These are phyloP conservation scores for Rhinichthys klamathensis DNA, from an alignment of 2,113 vertebrate genomes.

Conservation along the genomic window DNA sequence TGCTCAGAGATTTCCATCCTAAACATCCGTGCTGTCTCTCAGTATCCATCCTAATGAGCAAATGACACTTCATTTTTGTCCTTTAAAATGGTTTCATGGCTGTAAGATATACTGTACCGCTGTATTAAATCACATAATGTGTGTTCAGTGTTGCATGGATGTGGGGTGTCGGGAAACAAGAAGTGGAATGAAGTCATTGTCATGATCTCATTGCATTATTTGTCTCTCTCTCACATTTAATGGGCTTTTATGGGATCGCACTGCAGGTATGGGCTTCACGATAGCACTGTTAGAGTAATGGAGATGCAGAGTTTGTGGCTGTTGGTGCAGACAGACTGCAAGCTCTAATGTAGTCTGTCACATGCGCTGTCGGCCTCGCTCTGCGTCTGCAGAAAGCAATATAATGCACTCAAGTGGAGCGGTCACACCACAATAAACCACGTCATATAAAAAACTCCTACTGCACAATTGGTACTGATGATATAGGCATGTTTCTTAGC, in stretches of 20 bases:
- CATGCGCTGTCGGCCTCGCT: conserved; percentile 46
- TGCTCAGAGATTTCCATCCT: conserved; percentile 33
- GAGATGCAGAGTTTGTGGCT: conserved; percentile 36
- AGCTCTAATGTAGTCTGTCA: conserved; percentile 51
- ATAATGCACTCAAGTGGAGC: conserved; percentile 63
- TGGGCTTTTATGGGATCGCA: neutral
- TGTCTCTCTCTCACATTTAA: conserved; percentile 4
- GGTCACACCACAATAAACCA: conserved; percentile 61
- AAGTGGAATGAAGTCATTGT: neutral
- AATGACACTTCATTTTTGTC: neutral
- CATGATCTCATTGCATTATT: conserved; percentile 39
- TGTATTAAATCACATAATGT: neutral
- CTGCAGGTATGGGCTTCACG: neutral
- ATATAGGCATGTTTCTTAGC: conserved; percentile 21
- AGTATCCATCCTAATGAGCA: neutral
- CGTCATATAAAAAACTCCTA: conserved; percentile 44
- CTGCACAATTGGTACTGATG: conserved; percentile 44
- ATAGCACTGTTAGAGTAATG: neutral
- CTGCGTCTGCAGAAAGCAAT: conserved; percentile 51
- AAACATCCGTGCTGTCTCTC: conserved; percentile 5
- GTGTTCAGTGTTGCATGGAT: neutral
- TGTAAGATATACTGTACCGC: neutral
- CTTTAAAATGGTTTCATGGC: neutral
- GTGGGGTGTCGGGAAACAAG: neutral
- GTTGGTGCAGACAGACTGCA: conserved; percentile 7